Conservation (phyloP, 35 echinoderm and acorn worm species). For the Eucidaris tribuloides region DNA sequence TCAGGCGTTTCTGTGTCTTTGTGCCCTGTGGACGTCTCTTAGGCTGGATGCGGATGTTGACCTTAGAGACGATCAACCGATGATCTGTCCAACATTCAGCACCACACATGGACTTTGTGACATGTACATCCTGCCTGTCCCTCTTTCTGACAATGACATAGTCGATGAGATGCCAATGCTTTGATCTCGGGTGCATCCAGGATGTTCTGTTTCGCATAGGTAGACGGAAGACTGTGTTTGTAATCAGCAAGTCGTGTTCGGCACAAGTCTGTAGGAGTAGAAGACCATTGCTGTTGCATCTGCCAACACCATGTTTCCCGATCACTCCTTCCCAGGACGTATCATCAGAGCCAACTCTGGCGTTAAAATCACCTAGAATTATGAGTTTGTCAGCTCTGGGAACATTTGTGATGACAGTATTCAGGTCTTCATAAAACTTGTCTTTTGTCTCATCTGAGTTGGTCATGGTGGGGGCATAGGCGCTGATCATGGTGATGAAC, state of each 20-base stretch:
- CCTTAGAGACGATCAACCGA: conserved; percentile 18
- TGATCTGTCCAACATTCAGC: conserved; percentile 53
- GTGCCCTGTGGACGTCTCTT: background rate
- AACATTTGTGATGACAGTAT: background rate
- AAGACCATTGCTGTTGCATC: conserved; percentile 33
- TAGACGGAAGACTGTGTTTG: conserved; percentile 41
- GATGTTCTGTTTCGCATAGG: background rate
- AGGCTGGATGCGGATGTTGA: conserved; percentile 2
- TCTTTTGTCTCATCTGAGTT: conserved; percentile 1
- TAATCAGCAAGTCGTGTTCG: conserved; percentile 6
- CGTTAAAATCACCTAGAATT: conserved; percentile 53
- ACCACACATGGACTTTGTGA: conserved; percentile 42
- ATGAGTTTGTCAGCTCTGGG: conserved; percentile 45
- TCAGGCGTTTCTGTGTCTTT: background rate
- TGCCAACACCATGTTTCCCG: conserved; percentile 28
- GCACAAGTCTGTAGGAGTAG: conserved; percentile 28
- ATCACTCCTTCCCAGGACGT: background rate
- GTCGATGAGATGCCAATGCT: conserved; percentile 51
- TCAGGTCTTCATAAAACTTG: conserved; percentile 16
- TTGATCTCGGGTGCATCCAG: conserved; percentile 47
- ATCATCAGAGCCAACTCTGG: conserved; percentile 32
- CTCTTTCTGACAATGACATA: conserved; percentile 40
- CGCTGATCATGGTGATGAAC: conserved; percentile 26
- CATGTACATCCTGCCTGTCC: conserved; percentile 27
- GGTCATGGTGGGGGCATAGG: conserved; percentile 44